Conservation (phyloP, 1,140 invertebrate genomes). For the Caenorhabditis remanei region DNA sequence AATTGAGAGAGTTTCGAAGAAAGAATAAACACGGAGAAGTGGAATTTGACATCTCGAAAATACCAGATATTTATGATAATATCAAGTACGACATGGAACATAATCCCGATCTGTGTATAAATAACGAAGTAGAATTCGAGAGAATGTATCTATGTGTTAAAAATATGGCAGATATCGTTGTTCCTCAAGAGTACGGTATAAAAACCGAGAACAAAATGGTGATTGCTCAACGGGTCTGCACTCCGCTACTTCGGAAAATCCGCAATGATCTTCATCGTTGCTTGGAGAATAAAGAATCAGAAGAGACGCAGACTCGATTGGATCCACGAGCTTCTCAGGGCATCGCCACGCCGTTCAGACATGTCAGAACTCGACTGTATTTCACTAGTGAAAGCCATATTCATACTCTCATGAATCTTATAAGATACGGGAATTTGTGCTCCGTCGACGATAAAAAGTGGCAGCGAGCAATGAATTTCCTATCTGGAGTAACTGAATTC, state of each 20-base stretch:
- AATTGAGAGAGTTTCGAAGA: slow-evolving; percentile 96
- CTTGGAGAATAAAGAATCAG: slow-evolving; percentile 78
- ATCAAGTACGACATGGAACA: slow-evolving; percentile 98
- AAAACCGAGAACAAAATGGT: slow-evolving; percentile 94
- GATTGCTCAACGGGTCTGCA: slow-evolving; percentile 96
- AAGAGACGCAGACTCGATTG: slow-evolving; percentile 90
- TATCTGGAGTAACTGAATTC: slow-evolving; percentile 94
- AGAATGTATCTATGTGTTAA: slow-evolving; percentile 83
- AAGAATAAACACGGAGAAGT: slow-evolving; percentile 82
- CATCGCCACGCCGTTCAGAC: slow-evolving; percentile 94
- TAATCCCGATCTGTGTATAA: slow-evolving; percentile 90
- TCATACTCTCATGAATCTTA: slow-evolving; percentile 94
- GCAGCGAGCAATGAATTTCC: slow-evolving; percentile 97
- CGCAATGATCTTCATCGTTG: slow-evolving; percentile 88
- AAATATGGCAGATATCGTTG: slow-evolving; percentile 94
- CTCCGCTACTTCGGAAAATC: slow-evolving; percentile 95
- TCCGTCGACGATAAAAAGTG: slow-evolving; percentile 92
- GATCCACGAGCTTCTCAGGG: slow-evolving; percentile 93
- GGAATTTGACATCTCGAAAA: slow-evolving; percentile 95
- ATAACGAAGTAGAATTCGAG: slow-evolving; percentile 76
- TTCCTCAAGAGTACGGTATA: slow-evolving; percentile 99
- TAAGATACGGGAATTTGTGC: slow-evolving; percentile 89
- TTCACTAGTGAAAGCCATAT: slow-evolving; percentile 99
- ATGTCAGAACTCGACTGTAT: slow-evolving; percentile 95
- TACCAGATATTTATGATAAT: slow-evolving; percentile 99